Evolutionary conservation across 2,113 vertebrate genomes (phyloP).

Genomic region (Oxyura jamaicensis): DNA sequence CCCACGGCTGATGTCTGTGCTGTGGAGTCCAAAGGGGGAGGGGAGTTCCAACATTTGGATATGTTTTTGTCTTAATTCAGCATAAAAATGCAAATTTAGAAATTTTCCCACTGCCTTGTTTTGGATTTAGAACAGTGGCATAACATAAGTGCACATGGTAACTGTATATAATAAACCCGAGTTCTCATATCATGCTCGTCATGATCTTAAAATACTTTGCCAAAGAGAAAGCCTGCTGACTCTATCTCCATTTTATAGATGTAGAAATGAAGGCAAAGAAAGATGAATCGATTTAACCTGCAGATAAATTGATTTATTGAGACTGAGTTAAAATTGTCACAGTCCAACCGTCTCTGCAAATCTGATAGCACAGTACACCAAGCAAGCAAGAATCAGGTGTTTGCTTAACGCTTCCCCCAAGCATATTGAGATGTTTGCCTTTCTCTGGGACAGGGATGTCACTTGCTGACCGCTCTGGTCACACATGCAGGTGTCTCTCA

Average conservation of each 20-base stretch:
- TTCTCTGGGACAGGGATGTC: neutral
- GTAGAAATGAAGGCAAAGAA: neutral
- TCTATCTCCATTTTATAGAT: neutral
- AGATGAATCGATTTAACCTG: neutral
- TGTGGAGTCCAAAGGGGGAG: neutral
- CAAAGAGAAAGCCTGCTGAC: neutral
- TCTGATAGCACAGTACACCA: neutral
- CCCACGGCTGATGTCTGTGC: neutral
- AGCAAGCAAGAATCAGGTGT: neutral
- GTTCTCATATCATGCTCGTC: neutral
- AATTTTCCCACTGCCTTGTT: neutral
- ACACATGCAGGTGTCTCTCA: neutral
- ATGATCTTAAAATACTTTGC: neutral
- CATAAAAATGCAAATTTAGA: neutral
- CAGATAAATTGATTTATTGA: slow-evolving; percentile 12
- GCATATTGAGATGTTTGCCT: neutral
- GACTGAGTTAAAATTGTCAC: neutral
- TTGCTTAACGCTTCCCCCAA: accelerated
- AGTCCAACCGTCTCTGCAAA: neutral
- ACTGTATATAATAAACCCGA: neutral
- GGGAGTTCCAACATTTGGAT: neutral
- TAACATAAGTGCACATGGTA: neutral
- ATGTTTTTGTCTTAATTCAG: neutral
- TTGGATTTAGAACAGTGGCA: neutral
- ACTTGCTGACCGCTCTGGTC: neutral